phyloP scores from a whole-genome alignment of 2,888 invertebrate species.

The Mythimna ferrago region DNA sequence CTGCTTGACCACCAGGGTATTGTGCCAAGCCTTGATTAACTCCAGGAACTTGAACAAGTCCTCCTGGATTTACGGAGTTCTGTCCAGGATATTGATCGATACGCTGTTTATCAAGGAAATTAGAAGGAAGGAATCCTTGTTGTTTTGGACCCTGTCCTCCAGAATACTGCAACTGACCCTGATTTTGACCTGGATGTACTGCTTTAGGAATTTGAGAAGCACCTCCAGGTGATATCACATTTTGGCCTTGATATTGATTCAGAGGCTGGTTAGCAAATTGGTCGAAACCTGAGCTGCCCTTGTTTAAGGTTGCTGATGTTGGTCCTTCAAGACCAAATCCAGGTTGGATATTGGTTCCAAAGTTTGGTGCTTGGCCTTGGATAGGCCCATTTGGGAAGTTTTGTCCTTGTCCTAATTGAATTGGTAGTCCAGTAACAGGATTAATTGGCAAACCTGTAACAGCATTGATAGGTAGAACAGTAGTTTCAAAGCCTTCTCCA shows the following conservation, averaged over 20 bases:
- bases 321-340: neutral
- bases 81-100: conserved; percentile 26
- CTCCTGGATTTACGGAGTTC: conserved; percentile 12
- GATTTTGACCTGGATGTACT: neutral
- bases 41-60: neutral
- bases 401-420: conserved; percentile 18
- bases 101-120: neutral
- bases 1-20: conserved; percentile 17
- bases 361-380: conserved; percentile 6
- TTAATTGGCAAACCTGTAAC: conserved; percentile 50
- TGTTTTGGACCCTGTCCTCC: neutral
- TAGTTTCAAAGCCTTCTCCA: conserved; percentile 61
- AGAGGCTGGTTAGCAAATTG: conserved; percentile 20
- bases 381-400: conserved; percentile 3
- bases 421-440: conserved; percentile 52
- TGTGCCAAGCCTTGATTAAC: conserved; percentile 19
- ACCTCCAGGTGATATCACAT: conserved; percentile 5
- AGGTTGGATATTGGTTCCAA: conserved; percentile 22
- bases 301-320: neutral
- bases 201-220: conserved; percentile 13
- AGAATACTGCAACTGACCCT: conserved; percentile 19
- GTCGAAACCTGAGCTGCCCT: neutral
- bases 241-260: conserved; percentile 33
- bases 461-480: conserved; percentile 41
- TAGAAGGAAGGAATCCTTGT: neutral